Conservation (phyloP, 53 echinoderm and acorn worm genomes). For the Henricia sp. region DNA sequence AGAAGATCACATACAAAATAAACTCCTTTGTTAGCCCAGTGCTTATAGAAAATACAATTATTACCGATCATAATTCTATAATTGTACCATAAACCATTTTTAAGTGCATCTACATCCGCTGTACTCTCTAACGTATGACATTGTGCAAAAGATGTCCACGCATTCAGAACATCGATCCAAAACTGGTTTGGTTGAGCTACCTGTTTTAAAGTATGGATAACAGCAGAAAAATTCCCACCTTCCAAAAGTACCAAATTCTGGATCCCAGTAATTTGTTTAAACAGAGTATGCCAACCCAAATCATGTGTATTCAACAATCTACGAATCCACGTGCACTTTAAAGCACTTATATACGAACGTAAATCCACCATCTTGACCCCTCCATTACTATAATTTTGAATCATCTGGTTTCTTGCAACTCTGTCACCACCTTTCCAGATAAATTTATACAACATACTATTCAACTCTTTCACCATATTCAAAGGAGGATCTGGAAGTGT, state of each 20-base stretch:
- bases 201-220: not conserved
- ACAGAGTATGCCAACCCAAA: not conserved
- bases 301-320: not conserved
- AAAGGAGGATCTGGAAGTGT: not conserved
- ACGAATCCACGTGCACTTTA: not conserved
- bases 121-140: not conserved
- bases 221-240: not conserved
- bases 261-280: not conserved
- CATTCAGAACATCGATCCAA: constrained; percentile 3
- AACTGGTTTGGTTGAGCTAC: not conserved
- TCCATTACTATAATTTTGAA: constrained; percentile 8
- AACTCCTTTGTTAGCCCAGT: no score
- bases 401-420: not conserved
- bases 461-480: not conserved
- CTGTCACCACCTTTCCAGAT: constrained; percentile 21
- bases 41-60: no score
- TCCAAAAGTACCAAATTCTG: not conserved
- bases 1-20: not conserved
- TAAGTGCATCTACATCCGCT: not conserved
- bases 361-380: constrained; percentile 35
- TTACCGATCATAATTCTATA: not conserved
- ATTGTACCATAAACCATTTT: not conserved
- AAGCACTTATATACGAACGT: not conserved
- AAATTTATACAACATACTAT: constrained; percentile 17
- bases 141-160: not conserved